Evolutionary conservation across 2,113 vertebrate genomes (phyloP).

Genomic region (Trachemys scripta): DNA sequence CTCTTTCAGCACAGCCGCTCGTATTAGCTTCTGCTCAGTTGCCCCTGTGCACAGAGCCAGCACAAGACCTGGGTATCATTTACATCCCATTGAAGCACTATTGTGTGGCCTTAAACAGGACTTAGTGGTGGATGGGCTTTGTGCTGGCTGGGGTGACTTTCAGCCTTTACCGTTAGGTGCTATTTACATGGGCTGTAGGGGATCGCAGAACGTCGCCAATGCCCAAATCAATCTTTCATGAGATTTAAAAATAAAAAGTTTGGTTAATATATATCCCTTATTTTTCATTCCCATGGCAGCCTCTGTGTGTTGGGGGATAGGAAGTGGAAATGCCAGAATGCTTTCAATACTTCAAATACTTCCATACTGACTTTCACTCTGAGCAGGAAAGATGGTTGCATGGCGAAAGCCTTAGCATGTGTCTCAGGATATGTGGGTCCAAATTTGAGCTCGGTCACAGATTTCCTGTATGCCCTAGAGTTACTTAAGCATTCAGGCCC

Average conservation of each 20-base stretch:
- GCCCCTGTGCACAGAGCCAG: not conserved
- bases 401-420: not conserved
- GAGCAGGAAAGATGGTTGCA: not conserved
- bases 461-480: not conserved
- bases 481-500: not conserved
- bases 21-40: conserved; percentile 34
- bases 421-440: not conserved
- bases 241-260: not conserved
- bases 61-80: not conserved
- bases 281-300: not conserved
- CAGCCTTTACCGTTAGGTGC: not conserved
- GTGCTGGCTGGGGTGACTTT: not conserved
- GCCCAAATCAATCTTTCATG: not conserved
- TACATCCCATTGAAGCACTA: not conserved
- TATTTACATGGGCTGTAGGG: not conserved
- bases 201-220: not conserved
- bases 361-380: not conserved
- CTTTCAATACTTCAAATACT: not conserved
- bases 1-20: conserved; percentile 12
- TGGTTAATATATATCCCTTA: not conserved
- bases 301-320: no score
- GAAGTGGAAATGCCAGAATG: not conserved
- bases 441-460: not conserved
- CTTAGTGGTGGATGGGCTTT: not conserved
- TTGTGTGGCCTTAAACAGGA: not conserved